Percentiles rank a stretch among this genome's conserved stretches.
These are phyloP conservation scores for Catocala nupta DNA, from an alignment of 2,888 invertebrate species.

Conservation along the genomic window DNA sequence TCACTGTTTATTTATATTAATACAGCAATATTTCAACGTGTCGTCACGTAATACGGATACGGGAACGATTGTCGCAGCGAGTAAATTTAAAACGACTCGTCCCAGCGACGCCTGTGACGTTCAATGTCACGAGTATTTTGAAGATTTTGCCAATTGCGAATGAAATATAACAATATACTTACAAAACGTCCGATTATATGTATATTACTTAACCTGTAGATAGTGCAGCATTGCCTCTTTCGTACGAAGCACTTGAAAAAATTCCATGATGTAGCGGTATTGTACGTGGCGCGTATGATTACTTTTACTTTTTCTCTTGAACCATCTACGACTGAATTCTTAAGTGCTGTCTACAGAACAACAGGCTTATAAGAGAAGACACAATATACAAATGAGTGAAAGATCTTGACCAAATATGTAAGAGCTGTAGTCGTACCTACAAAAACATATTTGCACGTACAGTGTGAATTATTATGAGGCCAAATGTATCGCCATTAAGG, in stretches of 20 bases:
- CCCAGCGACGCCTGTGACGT: constrained; percentile 67
- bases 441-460: constrained; percentile 24
- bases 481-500: constrained; percentile 48
- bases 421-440: too few species aligned
- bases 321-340: constrained; percentile 1
- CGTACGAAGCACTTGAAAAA: constrained; percentile 38
- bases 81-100: constrained; percentile 68
- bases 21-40: constrained; percentile 22
- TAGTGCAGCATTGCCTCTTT: constrained; percentile 26
- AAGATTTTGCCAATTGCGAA: constrained; percentile 48
- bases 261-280: constrained; percentile 41
- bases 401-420: too few species aligned
- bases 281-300: constrained; percentile 39
- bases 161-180: constrained; percentile 25
- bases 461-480: constrained; percentile 40
- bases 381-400: too few species aligned
- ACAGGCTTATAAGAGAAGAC: too few species aligned
- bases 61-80: constrained; percentile 54
- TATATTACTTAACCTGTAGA: constrained; percentile 25
- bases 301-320: constrained; percentile 47
- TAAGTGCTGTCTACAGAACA: background rate
- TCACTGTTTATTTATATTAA: constrained; percentile 28
- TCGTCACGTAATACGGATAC: constrained; percentile 46
- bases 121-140: constrained; percentile 61
- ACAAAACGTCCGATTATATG: constrained; percentile 26